Evolutionary conservation across 2,797 vertebrate species (phyloP).

Genomic region (Micrastur ruficollis): DNA sequence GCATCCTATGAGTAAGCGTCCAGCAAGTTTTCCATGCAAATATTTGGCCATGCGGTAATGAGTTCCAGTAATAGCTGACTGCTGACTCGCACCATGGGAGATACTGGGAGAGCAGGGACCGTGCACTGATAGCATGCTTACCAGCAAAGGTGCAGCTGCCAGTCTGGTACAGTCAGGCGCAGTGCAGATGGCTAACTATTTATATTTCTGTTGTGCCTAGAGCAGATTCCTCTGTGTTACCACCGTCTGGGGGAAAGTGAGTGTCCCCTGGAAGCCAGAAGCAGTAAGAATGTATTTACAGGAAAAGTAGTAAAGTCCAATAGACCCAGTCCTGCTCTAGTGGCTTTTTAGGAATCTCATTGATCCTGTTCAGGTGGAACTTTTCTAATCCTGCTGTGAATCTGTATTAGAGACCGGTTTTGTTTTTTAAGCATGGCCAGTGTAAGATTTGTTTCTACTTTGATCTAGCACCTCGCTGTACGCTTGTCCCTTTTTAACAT

Average conservation of each 20-base stretch:
- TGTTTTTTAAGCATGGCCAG: background rate
- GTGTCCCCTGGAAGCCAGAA: background rate
- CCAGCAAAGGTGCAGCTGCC: background rate
- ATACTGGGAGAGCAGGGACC: background rate
- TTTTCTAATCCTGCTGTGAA: background rate
- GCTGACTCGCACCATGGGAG: background rate
- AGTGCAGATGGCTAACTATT: constrained; percentile 11
- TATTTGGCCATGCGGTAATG: background rate
- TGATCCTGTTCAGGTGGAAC: background rate
- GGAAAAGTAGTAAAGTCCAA: background rate
- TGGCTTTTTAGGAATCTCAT: background rate
- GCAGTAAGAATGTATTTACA: background rate
- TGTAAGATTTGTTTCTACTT: background rate
- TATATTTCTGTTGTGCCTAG: background rate
- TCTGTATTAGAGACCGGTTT: background rate
- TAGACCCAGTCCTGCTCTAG: background rate
- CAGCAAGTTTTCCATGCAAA: constrained; percentile 41
- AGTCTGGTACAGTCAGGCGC: background rate
- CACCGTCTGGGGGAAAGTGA: background rate
- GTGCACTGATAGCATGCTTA: background rate
- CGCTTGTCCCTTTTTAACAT: background rate
- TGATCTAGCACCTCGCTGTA: background rate
- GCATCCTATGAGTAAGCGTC: background rate
- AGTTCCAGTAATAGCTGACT: constrained; percentile 5
- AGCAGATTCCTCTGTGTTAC: background rate